Evolutionary conservation across 1,140 invertebrate species (phyloP).

Genomic region (Tetraneura akinire): DNA sequence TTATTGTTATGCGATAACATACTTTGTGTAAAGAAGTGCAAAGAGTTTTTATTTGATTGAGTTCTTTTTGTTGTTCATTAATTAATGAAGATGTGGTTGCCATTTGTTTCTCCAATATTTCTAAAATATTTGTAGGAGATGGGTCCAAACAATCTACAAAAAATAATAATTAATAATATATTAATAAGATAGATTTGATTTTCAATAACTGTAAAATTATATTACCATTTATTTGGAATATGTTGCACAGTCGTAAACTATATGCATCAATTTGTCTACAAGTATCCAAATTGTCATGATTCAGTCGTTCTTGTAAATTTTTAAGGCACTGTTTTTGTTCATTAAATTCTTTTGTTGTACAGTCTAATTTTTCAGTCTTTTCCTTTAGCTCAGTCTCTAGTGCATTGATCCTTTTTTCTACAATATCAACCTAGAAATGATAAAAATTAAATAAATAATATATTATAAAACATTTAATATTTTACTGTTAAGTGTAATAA

Average conservation of each 20-base stretch:
- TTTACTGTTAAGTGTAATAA: no score
- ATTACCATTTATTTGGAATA: conserved; percentile 53
- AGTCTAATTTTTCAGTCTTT: conserved; percentile 52
- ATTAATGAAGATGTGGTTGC: not conserved
- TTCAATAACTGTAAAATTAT: not conserved
- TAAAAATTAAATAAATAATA: no score
- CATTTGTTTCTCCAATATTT: conserved; percentile 18
- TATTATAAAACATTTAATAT: no score
- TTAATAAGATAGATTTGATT: not conserved
- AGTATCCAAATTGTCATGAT: conserved; percentile 7
- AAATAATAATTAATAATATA: not conserved
- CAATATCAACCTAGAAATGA: conserved; percentile 68
- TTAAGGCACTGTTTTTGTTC: conserved; percentile 52
- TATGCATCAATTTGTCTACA: conserved; percentile 36
- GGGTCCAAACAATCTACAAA: conserved; percentile 48
- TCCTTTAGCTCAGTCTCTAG: conserved; percentile 64
- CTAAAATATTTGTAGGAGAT: conserved; percentile 17
- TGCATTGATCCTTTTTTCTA: conserved; percentile 65
- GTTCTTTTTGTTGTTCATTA: conserved; percentile 71
- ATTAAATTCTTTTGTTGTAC: conserved; percentile 59
- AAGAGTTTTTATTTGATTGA: conserved; percentile 68
- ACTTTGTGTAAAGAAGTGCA: conserved; percentile 70
- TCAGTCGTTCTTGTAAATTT: conserved; percentile 49
- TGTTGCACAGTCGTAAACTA: conserved; percentile 41
- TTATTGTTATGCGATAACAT: conserved; percentile 33